Conservation (phyloP, 2,888 invertebrate species). For the Phengaris alcon region DNA sequence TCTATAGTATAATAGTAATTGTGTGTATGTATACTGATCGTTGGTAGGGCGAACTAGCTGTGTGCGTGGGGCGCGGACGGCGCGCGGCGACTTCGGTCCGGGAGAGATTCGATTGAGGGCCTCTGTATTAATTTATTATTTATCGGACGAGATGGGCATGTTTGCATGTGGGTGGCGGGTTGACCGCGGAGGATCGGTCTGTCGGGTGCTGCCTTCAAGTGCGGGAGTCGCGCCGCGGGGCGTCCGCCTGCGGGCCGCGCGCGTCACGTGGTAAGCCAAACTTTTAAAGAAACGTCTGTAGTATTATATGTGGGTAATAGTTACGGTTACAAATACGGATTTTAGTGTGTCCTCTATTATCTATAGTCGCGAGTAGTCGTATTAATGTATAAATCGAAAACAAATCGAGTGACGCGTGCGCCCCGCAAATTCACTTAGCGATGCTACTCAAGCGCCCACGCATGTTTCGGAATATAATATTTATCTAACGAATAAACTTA, state of each 20-base stretch:
- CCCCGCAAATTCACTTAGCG: slow-evolving; percentile 51
- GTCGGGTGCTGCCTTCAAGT: slow-evolving; percentile 86
- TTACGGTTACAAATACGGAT: slow-evolving; percentile 40
- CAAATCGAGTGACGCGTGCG: slow-evolving; percentile 38
- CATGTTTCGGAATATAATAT: slow-evolving; percentile 65
- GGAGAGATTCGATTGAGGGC: slow-evolving; percentile 92
- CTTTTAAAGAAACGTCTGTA: slow-evolving; percentile 39
- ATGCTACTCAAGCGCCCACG: slow-evolving; percentile 52
- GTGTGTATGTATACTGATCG: slow-evolving; percentile 71
- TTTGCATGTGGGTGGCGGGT: slow-evolving; percentile 78
- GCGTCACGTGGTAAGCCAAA: slow-evolving; percentile 34
- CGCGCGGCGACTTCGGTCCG: slow-evolving; percentile 80
- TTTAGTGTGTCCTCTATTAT: slow-evolving; percentile 37
- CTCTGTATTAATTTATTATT: slow-evolving; percentile 86
- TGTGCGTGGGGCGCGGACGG: slow-evolving; percentile 63
- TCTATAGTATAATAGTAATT: slow-evolving; percentile 78
- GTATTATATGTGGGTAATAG: slow-evolving; percentile 38
- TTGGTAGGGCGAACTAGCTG: slow-evolving; percentile 62
- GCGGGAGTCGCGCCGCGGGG: slow-evolving; percentile 80
- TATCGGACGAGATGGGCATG: slow-evolving; percentile 92
- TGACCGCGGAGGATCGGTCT: slow-evolving; percentile 54
- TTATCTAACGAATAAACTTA: slow-evolving; percentile 76
- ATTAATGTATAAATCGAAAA: slow-evolving; percentile 38
- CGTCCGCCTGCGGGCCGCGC: slow-evolving; percentile 58
- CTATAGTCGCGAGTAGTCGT: slow-evolving; percentile 38